Evolutionary conservation across 1,140 invertebrate genomes (phyloP).

Genomic region (Brachionus manjavacas): DNA sequence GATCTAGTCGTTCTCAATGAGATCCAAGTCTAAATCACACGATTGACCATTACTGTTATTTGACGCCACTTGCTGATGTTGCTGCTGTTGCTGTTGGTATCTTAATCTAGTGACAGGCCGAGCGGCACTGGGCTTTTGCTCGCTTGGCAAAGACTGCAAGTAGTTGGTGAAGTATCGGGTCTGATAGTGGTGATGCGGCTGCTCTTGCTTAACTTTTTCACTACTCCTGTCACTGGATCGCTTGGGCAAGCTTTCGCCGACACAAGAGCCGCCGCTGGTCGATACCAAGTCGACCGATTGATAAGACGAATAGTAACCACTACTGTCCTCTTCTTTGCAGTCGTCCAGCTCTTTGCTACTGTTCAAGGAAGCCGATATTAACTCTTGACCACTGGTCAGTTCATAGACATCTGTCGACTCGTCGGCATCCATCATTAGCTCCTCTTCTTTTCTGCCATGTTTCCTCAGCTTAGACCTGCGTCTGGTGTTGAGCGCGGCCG

Average conservation of each 20-base stretch:
- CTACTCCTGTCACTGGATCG: background rate
- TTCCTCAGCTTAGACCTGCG: background rate
- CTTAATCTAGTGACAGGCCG: slow-evolving; percentile 17
- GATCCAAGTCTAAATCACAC: slow-evolving; percentile 38
- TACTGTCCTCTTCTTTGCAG: slow-evolving; percentile 32
- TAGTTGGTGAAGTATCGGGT: slow-evolving; percentile 35
- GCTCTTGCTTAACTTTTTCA: slow-evolving; percentile 9
- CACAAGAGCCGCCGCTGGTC: slow-evolving; percentile 8
- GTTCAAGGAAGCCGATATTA: background rate
- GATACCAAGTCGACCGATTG: slow-evolving; percentile 31
- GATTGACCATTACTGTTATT: slow-evolving; percentile 7
- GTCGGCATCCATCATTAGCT: background rate
- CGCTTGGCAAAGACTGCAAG: background rate
- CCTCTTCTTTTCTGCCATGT: background rate
- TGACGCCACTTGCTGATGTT: background rate
- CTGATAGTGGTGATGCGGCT: slow-evolving; percentile 32
- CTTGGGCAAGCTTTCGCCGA: background rate
- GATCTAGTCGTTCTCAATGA: slow-evolving; percentile 30
- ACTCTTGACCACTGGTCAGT: background rate
- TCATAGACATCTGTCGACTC: background rate
- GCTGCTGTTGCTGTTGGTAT: slow-evolving; percentile 21
- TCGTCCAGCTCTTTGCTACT: slow-evolving; percentile 16
- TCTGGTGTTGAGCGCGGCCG: background rate
- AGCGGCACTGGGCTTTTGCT: background rate
- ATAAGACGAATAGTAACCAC: slow-evolving; percentile 37